A percentile compares a stretch with the other conserved stretches of the same genome.
Evolutionary conservation across 2,797 vertebrate genomes (phyloP).

Genomic region (Crax fasciolata): DNA sequence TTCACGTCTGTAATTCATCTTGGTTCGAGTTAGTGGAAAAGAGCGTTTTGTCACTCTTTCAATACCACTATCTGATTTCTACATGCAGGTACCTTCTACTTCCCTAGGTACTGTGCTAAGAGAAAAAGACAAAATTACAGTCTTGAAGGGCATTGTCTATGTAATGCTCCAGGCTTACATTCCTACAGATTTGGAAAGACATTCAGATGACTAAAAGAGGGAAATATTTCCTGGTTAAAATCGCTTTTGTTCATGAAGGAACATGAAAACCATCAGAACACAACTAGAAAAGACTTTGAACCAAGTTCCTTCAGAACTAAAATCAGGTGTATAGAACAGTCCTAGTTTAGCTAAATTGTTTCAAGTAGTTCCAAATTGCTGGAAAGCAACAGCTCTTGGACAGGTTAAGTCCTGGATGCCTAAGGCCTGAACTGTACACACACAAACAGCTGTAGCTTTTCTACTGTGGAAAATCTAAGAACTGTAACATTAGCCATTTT

Average conservation of each 20-base stretch:
- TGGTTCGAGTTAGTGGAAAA: neutral
- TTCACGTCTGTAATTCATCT: neutral
- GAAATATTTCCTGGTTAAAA: neutral
- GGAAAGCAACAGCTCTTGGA: neutral
- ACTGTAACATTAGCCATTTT: neutral
- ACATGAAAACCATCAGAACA: neutral
- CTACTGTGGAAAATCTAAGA: neutral
- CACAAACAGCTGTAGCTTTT: neutral
- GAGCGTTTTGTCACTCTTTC: neutral
- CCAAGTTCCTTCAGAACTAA: neutral
- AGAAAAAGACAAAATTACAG: neutral
- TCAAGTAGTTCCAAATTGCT: rapidly evolving
- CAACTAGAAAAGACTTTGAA: neutral
- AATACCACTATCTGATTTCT: neutral
- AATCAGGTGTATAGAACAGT: neutral
- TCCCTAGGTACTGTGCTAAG: rapidly evolving
- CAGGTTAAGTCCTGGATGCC: neutral
- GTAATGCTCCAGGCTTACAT: neutral
- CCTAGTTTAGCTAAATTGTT: neutral
- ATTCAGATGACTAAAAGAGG: neutral
- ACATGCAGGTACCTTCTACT: neutral
- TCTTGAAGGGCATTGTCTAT: neutral
- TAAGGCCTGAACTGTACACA: neutral
- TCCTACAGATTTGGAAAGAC: neutral
- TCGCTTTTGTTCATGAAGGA: neutral